phyloP scores from a whole-genome alignment of 2,888 invertebrate genomes.

The Spisula solida region DNA sequence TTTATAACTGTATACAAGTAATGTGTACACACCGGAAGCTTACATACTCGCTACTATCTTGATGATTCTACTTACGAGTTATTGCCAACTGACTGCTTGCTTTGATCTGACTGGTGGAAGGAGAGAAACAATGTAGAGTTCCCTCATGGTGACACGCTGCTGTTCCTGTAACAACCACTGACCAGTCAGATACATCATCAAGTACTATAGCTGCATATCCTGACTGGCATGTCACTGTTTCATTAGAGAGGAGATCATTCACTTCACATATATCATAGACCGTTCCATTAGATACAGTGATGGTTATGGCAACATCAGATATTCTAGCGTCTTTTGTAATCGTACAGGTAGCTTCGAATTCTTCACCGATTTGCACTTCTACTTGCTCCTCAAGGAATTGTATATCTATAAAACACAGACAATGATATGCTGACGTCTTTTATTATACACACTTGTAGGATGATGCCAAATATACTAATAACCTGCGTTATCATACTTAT shows the following conservation, averaged over 20 bases:
- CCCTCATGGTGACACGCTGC: slow-evolving; percentile 2
- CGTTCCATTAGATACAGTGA: not conserved
- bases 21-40: not conserved
- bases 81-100: not conserved
- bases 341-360: not conserved
- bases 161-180: not conserved
- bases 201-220: not conserved
- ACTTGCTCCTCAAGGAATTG: not conserved
- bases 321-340: not conserved
- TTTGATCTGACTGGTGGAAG: not conserved
- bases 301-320: not conserved
- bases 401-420: not conserved
- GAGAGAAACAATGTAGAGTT: not conserved
- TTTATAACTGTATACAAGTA: not conserved
- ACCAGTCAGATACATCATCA: not conserved
- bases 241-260: not conserved
- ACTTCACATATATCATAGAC: not conserved
- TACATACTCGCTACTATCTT: not conserved
- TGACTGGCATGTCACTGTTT: not conserved
- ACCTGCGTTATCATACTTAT: too few species aligned
- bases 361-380: not conserved
- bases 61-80: not conserved
- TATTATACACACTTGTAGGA: too few species aligned
- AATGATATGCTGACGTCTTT: not conserved
- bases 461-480: too few species aligned